Percentiles rank a stretch among this genome's conserved stretches.
phyloP scores from a whole-genome alignment of 2,113 vertebrate species.

The Tricholaema leucomelas region DNA sequence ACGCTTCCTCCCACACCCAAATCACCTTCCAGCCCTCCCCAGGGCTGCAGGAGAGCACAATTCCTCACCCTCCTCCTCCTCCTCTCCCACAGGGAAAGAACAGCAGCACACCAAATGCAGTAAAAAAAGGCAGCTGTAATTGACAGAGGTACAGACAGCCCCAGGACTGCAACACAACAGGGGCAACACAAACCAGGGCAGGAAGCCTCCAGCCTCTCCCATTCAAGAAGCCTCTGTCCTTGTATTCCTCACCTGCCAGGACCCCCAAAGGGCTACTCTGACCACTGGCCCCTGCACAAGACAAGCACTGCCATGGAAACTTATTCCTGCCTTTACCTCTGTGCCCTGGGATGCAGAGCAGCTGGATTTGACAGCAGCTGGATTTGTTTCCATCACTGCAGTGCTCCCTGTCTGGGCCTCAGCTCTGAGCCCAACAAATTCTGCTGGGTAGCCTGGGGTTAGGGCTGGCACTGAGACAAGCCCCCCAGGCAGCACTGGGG shows the following conservation, averaged over 20 bases:
- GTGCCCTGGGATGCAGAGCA: not conserved
- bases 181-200: not conserved
- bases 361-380: not conserved
- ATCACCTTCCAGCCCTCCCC: too few species aligned
- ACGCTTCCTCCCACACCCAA: too few species aligned
- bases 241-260: accelerated
- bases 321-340: not conserved
- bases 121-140: constrained; percentile 13
- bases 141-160: not conserved
- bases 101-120: not conserved
- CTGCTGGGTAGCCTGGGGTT: too few species aligned
- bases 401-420: not conserved
- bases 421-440: not conserved
- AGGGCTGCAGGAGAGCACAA: not conserved
- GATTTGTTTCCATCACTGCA: not conserved
- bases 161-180: not conserved
- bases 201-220: not conserved
- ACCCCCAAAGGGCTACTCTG: too few species aligned
- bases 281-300: not conserved
- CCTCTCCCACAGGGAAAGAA: not conserved
- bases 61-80: accelerated
- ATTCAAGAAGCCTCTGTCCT: not conserved
- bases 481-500: not conserved
- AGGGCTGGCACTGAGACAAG: too few species aligned
- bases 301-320: not conserved